A percentile compares a stretch with the other conserved stretches of the same genome.
phyloP scores from a whole-genome alignment of 1,140 invertebrate species.

The Dolichoris vasculosae region DNA sequence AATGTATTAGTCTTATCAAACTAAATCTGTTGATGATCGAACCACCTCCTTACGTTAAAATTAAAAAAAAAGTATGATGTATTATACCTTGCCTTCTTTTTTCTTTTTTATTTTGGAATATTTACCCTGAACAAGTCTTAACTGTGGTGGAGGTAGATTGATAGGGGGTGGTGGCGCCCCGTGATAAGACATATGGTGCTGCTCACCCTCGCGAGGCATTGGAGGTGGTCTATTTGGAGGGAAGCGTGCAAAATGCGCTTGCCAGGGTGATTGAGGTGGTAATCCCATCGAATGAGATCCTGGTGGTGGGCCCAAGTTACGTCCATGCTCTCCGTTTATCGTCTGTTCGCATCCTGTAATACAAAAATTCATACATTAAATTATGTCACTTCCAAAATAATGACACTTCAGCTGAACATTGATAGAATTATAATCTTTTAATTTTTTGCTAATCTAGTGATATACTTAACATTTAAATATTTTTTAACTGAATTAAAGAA shows the following conservation, averaged over 20 bases:
- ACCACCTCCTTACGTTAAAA: conserved; percentile 13
- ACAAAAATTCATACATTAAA: background rate
- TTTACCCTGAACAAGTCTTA: conserved; percentile 68
- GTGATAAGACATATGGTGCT: conserved; percentile 45
- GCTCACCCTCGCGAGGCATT: conserved; percentile 48
- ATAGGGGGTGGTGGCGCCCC: conserved; percentile 61
- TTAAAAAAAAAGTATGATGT: conserved; percentile 31
- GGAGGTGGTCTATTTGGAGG: conserved; percentile 67
- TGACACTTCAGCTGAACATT: too few species aligned
- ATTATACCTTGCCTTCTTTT: conserved; percentile 48
- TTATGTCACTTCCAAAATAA: too few species aligned
- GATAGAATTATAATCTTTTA: too few species aligned
- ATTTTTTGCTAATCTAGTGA: too few species aligned
- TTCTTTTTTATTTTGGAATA: conserved; percentile 52
- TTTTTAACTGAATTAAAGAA: too few species aligned
- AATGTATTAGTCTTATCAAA: background rate
- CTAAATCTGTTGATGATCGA: background rate
- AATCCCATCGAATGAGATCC: conserved; percentile 44
- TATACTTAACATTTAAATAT: too few species aligned
- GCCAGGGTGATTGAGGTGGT: conserved; percentile 64
- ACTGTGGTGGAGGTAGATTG: conserved; percentile 71
- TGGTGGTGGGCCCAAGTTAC: conserved; percentile 57
- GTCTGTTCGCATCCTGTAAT: conserved; percentile 64
- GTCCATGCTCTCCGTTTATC: conserved; percentile 58
- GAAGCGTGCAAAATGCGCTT: conserved; percentile 63